Conservation (phyloP, 2,888 invertebrate species). For the Bombyx huttoni region DNA sequence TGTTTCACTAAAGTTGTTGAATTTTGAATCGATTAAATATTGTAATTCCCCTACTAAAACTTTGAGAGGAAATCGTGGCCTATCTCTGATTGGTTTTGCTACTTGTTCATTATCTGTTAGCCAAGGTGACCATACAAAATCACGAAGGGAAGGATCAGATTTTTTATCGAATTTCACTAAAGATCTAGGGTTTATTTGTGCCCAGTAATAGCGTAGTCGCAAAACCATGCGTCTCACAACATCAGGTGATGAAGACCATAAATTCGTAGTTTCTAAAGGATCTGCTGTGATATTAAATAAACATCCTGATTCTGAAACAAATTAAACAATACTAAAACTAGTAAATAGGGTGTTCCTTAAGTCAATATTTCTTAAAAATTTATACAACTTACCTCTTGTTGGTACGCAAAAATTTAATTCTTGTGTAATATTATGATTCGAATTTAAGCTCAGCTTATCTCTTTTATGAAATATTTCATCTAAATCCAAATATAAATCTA, state of each 20-base stretch:
- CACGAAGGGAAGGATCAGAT: conserved; percentile 23
- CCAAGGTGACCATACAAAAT: conserved; percentile 33
- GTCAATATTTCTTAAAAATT: not conserved
- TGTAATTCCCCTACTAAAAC: conserved; percentile 24
- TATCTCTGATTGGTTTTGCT: conserved; percentile 9
- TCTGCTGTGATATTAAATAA: conserved; percentile 31
- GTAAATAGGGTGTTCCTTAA: no score
- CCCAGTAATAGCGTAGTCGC: conserved; percentile 25
- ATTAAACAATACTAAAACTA: not conserved
- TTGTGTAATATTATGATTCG: conserved; percentile 2
- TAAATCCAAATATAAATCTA: conserved; percentile 19
- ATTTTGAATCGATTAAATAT: conserved; percentile 26
- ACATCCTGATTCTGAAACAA: conserved; percentile 32
- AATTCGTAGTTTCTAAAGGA: conserved; percentile 26
- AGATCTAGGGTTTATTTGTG: conserved; percentile 21
- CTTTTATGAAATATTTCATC: conserved; percentile 18
- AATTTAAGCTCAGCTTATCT: conserved; percentile 12
- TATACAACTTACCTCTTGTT: conserved; percentile 19
- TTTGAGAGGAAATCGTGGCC: conserved; percentile 25
- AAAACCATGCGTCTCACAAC: conserved; percentile 23
- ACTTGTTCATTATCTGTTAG: conserved; percentile 20
- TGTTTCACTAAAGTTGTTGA: conserved; percentile 21
- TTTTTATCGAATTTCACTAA: conserved; percentile 17
- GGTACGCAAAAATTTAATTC: conserved; percentile 23
- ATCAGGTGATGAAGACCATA: conserved; percentile 27